A percentile compares a stretch with the other conserved stretches of the same genome.
phyloP scores from a whole-genome alignment of 1,140 invertebrate genomes.

The Ctenoplectra terminalis region DNA sequence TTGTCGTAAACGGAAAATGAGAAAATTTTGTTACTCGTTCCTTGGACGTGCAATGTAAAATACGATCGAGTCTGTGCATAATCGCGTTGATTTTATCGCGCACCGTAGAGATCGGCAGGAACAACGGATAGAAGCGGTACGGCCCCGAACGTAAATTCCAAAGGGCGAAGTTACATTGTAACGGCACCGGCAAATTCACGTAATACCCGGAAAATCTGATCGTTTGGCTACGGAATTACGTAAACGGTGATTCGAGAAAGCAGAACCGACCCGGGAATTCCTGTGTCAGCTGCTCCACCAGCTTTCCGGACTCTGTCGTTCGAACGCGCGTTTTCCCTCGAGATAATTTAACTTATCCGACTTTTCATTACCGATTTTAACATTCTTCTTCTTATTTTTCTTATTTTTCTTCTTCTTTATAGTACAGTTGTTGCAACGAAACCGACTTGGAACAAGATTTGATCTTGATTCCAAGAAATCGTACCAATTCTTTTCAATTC shows the following conservation, averaged over 20 bases:
- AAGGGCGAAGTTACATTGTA: conserved; percentile 4
- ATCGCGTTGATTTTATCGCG: conserved; percentile 16
- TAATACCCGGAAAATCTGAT: conserved; percentile 45
- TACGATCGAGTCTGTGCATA: neutral
- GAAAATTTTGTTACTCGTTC: too few species aligned
- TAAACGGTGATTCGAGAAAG: conserved; percentile 27
- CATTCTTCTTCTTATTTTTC: too few species aligned
- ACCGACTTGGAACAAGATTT: too few species aligned
- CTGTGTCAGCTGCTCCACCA: neutral
- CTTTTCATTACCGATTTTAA: neutral
- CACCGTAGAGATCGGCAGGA: neutral
- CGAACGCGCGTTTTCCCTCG: neutral
- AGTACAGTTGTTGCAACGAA: too few species aligned
- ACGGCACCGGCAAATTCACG: conserved; percentile 10
- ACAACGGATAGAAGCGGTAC: conserved; percentile 5
- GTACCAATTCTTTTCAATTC: too few species aligned
- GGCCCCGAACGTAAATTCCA: conserved; percentile 12
- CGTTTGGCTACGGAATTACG: conserved; percentile 37
- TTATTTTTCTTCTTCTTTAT: too few species aligned
- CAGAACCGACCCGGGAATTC: neutral
- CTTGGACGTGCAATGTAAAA: neutral
- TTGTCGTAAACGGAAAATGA: too few species aligned
- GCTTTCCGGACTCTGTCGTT: neutral
- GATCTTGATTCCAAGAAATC: too few species aligned
- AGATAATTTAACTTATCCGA: neutral